Evolutionary conservation across 1,140 invertebrate genomes (phyloP).

Genomic region (Conus betulinus): DNA sequence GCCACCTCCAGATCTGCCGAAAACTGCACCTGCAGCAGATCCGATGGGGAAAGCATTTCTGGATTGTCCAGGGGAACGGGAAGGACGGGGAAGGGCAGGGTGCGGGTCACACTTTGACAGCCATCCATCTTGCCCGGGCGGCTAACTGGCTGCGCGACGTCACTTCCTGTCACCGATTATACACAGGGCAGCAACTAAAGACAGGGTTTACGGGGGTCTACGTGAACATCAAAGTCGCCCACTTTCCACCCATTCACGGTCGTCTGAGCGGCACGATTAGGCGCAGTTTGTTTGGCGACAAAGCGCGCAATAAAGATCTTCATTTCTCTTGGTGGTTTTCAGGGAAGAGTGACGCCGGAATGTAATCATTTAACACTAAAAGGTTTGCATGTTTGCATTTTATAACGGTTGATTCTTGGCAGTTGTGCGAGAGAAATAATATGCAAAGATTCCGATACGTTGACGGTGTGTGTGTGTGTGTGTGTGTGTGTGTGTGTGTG

Average conservation of each 20-base stretch:
- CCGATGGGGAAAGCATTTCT: background rate
- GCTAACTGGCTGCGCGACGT: background rate
- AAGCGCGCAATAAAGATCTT: background rate
- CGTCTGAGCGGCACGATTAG: background rate
- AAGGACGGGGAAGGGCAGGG: background rate
- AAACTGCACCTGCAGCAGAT: too few species aligned
- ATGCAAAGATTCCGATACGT: too few species aligned
- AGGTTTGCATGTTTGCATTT: background rate
- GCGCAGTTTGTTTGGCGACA: background rate
- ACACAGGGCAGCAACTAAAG: background rate
- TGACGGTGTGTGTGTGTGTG: background rate
- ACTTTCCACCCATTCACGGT: background rate
- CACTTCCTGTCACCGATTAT: conserved; percentile 7
- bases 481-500: background rate
- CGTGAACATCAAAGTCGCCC: background rate
- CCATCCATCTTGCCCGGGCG: background rate
- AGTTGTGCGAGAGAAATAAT: too few species aligned
- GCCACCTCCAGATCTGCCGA: too few species aligned
- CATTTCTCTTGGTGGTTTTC: too few species aligned
- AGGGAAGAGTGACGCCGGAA: background rate
- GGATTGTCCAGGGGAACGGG: background rate
- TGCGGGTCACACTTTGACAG: background rate
- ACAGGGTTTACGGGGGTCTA: background rate
- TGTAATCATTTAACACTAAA: background rate
- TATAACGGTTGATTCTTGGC: too few species aligned